phyloP scores from a whole-genome alignment of 2,113 vertebrate genomes.

The Rhinoptilus africanus region DNA sequence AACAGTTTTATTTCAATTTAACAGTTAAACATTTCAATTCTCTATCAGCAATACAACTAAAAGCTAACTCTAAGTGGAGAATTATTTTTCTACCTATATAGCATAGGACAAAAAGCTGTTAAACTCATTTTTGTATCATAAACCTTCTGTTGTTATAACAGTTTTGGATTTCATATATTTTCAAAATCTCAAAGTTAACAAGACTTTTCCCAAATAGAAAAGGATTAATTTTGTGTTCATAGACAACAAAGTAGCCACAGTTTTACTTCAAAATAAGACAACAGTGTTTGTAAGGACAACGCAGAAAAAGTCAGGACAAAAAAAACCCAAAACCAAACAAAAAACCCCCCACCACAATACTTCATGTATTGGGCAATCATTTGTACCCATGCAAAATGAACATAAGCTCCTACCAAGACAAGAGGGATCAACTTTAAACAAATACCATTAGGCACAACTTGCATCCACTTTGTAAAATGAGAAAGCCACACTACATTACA shows the following conservation, averaged over 20 bases:
- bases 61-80: not conserved
- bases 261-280: not conserved
- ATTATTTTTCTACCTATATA: not conserved
- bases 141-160: not conserved
- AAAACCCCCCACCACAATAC: not conserved
- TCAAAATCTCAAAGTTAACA: not conserved
- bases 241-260: not conserved
- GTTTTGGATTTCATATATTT: not conserved
- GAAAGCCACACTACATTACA: not conserved
- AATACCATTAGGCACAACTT: not conserved
- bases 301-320: not conserved
- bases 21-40: not conserved
- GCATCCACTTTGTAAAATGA: not conserved
- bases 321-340: too few species aligned
- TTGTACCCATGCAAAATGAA: not conserved
- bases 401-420: not conserved
- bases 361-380: not conserved
- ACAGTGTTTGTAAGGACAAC: accelerated
- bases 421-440: not conserved
- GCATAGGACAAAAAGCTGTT: not conserved
- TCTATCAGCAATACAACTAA: not conserved
- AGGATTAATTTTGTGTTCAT: not conserved
- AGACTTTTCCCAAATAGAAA: not conserved
- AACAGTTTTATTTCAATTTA: not conserved
- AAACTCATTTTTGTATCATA: not conserved